phyloP scores from a whole-genome alignment of 2,888 invertebrate genomes.

The Plebejus anna region DNA sequence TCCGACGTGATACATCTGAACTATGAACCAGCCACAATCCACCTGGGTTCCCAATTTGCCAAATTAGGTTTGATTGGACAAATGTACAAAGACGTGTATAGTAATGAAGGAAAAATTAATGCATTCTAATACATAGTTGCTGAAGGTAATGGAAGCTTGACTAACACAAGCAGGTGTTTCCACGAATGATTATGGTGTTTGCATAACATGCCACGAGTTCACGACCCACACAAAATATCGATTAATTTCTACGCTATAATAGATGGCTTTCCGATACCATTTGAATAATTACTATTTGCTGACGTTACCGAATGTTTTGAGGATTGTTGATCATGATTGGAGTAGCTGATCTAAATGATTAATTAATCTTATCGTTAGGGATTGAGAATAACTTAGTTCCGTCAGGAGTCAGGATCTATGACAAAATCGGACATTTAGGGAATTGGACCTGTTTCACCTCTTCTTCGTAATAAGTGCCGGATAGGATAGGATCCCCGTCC shows the following conservation, averaged over 20 bases:
- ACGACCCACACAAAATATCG: slow-evolving; percentile 4
- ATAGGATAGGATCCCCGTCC: no score
- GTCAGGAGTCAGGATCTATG: no score
- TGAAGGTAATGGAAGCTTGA: background rate
- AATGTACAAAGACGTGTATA: no score
- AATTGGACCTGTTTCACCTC: no score
- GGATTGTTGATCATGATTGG: background rate
- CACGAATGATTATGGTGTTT: slow-evolving; percentile 13
- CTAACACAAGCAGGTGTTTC: slow-evolving; percentile 16
- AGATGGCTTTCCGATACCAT: background rate
- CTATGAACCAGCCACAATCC: background rate
- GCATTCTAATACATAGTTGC: background rate
- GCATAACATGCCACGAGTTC: slow-evolving; percentile 9
- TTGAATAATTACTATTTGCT: background rate
- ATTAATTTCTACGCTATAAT: slow-evolving; percentile 6
- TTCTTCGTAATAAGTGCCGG: no score
- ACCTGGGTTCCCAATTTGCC: background rate
- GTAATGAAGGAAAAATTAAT: background rate
- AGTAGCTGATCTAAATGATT: background rate
- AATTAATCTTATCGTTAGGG: no score
- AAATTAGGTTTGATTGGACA: background rate
- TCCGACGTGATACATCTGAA: background rate
- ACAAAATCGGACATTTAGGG: no score
- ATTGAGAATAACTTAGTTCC: no score
- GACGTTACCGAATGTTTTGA: background rate